Conservation (phyloP, 2,113 vertebrate genomes). For the Prinia subflava region DNA sequence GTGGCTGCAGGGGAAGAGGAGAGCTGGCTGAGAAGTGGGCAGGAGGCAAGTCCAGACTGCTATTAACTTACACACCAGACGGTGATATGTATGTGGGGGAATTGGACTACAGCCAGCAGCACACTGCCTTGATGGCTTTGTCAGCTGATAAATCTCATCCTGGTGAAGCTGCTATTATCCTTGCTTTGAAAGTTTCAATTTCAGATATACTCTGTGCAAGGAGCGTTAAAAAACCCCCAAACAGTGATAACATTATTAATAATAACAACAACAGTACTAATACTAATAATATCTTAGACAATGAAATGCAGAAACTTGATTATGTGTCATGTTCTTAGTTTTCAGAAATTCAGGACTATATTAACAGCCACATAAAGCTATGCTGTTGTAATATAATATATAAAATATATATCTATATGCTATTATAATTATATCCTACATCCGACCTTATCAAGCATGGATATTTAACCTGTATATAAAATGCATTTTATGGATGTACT, state of each 20-base stretch:
- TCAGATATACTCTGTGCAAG: neutral
- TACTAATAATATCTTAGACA: neutral
- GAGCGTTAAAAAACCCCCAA: neutral
- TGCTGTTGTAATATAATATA: neutral
- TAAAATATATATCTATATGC: neutral
- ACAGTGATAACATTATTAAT: neutral
- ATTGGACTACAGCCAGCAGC: conserved; percentile 31
- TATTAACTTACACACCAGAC: conserved; percentile 66
- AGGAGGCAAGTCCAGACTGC: conserved; percentile 56
- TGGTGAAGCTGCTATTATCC: neutral
- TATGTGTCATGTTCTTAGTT: neutral
- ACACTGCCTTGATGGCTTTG: conserved; percentile 51
- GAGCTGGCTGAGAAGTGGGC: conserved; percentile 42
- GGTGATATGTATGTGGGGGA: conserved; percentile 20
- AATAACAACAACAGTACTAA: neutral
- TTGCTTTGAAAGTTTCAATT: conserved; percentile 21
- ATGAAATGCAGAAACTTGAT: neutral
- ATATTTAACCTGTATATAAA: neutral
- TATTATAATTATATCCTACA: neutral
- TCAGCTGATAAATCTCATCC: conserved; percentile 39
- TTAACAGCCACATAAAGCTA: neutral
- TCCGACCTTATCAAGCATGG: neutral
- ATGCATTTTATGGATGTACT: neutral
- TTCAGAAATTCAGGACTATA: neutral
- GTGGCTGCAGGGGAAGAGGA: conserved; percentile 47